Evolutionary conservation across 2,113 vertebrate genomes (phyloP).

Genomic region (Elgaria multicarinata): DNA sequence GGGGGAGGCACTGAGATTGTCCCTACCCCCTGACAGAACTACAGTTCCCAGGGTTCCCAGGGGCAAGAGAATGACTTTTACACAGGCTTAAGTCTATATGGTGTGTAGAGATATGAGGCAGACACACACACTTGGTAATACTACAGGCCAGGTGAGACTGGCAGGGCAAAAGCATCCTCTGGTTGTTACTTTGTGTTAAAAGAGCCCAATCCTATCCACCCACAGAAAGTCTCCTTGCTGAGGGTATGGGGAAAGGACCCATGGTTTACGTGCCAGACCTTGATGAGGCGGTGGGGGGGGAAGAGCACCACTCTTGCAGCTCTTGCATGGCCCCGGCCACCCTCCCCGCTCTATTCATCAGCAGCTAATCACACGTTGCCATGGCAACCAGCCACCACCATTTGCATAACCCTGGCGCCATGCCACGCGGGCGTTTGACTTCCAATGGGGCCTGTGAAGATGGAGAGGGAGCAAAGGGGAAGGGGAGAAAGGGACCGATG

Average conservation of each 20-base stretch:
- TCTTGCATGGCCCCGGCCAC: neutral
- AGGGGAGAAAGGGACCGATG: neutral
- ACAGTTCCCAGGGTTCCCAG: neutral
- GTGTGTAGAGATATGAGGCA: neutral
- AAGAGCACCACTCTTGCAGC: neutral
- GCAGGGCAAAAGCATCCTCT: neutral
- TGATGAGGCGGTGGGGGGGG: no score
- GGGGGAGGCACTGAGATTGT: neutral
- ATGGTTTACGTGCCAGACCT: neutral
- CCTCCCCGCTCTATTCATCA: constrained; percentile 7
- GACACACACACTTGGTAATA: neutral
- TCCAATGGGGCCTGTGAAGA: neutral
- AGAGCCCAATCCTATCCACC: no score
- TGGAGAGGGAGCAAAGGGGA: neutral
- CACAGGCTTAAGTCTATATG: neutral
- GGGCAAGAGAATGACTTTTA: neutral
- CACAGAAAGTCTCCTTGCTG: neutral
- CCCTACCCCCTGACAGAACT: no score
- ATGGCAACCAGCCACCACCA: constrained; percentile 7
- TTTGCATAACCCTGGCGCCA: constrained; percentile 24
- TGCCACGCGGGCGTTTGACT: neutral
- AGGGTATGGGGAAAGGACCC: neutral
- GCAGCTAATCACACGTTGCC: constrained; percentile 5
- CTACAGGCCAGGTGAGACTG: neutral
- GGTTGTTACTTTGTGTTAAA: neutral